phyloP scores from a whole-genome alignment of 2,888 invertebrate species.

The Mechanitis messenoides region DNA sequence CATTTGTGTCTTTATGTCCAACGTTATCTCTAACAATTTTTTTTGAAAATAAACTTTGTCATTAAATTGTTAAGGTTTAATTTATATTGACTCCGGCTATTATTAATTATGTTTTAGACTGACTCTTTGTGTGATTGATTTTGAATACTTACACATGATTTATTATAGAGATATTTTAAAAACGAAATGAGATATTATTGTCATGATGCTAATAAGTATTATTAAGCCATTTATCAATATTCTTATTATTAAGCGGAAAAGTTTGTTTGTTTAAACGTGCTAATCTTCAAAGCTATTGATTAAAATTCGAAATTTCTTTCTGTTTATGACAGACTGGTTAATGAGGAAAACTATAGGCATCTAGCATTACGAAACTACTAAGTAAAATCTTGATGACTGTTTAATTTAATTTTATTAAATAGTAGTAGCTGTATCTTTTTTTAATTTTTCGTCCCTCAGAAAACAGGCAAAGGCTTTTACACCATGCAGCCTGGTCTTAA shows the following conservation, averaged over 20 bases:
- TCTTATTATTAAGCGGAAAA: background rate
- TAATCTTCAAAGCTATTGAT: too few relatives aligned
- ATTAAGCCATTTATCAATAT: background rate
- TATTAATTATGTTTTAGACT: conserved; percentile 26
- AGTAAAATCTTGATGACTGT: too few relatives aligned
- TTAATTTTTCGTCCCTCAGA: too few relatives aligned
- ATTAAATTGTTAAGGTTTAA: conserved; percentile 4
- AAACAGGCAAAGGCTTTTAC: too few relatives aligned
- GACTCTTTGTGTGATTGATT: conserved; percentile 27
- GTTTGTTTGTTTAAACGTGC: too few relatives aligned
- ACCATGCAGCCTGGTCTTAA: too few relatives aligned
- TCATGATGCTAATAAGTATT: background rate
- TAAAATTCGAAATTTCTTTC: too few relatives aligned
- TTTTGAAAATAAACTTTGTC: conserved; percentile 17
- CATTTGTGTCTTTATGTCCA: conserved; percentile 22
- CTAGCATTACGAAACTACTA: too few relatives aligned
- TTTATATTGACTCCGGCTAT: conserved; percentile 15
- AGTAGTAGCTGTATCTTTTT: too few relatives aligned
- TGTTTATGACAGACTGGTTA: too few relatives aligned
- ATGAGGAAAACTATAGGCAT: too few relatives aligned
- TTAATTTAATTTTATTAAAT: too few relatives aligned
- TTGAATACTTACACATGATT: conserved; percentile 22
- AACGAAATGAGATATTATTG: background rate
- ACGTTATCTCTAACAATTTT: conserved; percentile 15
- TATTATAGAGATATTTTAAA: conserved; percentile 11